Conservation (phyloP, 2,888 invertebrate species). For the Lithophane socia region DNA sequence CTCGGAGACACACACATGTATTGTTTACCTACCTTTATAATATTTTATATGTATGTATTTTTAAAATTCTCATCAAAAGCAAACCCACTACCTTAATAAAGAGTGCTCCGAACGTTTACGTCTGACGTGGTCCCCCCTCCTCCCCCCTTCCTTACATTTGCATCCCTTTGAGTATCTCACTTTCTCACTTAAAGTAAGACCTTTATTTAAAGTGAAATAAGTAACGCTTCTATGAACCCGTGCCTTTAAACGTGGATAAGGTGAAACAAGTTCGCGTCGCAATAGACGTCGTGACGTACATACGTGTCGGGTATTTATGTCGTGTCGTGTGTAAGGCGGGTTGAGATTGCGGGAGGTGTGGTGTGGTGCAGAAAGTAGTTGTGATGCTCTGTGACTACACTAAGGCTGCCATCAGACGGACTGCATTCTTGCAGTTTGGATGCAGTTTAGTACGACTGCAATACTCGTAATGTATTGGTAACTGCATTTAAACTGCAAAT, state of each 20-base stretch:
- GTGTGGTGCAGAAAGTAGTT: background rate
- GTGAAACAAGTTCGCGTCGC: constrained; percentile 34
- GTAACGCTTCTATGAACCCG: constrained; percentile 53
- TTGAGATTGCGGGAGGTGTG: constrained; percentile 6
- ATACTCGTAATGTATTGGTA: too few species aligned
- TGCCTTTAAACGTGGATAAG: constrained; percentile 46
- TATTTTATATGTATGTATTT: constrained; percentile 9
- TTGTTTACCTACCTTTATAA: background rate
- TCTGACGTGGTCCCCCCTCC: constrained; percentile 22
- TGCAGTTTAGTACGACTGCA: too few species aligned
- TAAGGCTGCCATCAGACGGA: too few species aligned
- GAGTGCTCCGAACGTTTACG: constrained; percentile 30
- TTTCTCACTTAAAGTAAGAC: constrained; percentile 50
- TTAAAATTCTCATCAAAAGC: constrained; percentile 31
- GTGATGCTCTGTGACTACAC: background rate
- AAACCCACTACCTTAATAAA: constrained; percentile 29
- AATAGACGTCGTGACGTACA: constrained; percentile 37
- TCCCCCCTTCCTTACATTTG: constrained; percentile 40
- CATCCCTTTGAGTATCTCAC: constrained; percentile 61
- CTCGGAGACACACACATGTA: too few species aligned
- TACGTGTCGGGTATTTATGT: constrained; percentile 2
- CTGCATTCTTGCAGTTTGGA: too few species aligned
- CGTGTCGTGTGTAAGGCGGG: constrained; percentile 8
- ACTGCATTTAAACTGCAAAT: too few species aligned
- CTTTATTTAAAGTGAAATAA: constrained; percentile 66